phyloP scores from a whole-genome alignment of 2,113 vertebrate species.

The Xenopus borealis region DNA sequence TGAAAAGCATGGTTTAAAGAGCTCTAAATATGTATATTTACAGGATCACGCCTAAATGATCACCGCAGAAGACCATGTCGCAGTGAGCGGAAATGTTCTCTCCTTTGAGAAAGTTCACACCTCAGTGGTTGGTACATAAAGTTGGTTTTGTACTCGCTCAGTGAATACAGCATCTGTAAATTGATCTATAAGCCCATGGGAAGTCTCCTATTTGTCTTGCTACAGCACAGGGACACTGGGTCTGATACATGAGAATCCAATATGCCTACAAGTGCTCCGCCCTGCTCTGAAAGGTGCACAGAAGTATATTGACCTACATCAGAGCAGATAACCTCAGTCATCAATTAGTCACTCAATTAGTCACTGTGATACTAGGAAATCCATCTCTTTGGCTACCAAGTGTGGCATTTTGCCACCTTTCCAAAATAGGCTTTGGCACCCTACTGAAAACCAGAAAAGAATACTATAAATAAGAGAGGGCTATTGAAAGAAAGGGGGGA shows the following conservation, averaged over 20 bases:
- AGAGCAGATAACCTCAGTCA: too few species aligned
- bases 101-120: slow-evolving; percentile 86
- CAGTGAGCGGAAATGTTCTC: slow-evolving; percentile 89
- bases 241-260: slow-evolving; percentile 53
- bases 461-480: too few species aligned
- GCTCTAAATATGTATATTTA: slow-evolving; percentile 91
- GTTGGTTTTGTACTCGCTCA: slow-evolving; percentile 89
- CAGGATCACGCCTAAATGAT: slow-evolving; percentile 88
- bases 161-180: slow-evolving; percentile 74
- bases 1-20: slow-evolving; percentile 72
- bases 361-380: too few species aligned
- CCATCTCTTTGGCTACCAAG: too few species aligned
- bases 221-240: slow-evolving; percentile 53
- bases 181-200: slow-evolving; percentile 69
- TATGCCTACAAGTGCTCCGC: slow-evolving; percentile 12
- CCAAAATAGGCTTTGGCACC: too few species aligned
- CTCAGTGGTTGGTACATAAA: slow-evolving; percentile 94
- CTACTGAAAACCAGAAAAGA: too few species aligned
- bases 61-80: slow-evolving; percentile 90
- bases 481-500: too few species aligned
- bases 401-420: too few species aligned
- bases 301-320: too few species aligned
- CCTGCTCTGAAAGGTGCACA: too few species aligned
- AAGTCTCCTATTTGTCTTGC: slow-evolving; percentile 68
- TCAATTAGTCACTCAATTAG: too few species aligned